Evolutionary conservation across 2,797 vertebrate species (phyloP).

Genomic region (Peromyscus eremicus): DNA sequence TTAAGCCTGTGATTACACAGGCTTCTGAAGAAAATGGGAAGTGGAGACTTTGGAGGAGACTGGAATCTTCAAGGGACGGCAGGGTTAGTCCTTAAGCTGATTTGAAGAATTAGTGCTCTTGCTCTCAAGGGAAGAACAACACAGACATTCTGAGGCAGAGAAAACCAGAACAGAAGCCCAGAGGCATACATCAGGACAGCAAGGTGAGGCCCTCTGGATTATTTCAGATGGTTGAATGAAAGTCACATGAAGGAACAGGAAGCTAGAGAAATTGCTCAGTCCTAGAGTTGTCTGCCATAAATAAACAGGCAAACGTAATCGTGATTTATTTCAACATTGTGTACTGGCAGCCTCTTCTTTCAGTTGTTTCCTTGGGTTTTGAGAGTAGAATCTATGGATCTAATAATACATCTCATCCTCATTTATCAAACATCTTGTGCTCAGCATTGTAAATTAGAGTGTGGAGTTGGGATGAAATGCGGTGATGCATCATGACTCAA

Average conservation of each 20-base stretch:
- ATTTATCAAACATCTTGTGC: not conserved
- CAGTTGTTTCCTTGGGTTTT: conserved; percentile 45
- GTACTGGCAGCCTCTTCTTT: not conserved
- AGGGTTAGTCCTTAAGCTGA: not conserved
- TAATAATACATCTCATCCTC: conserved; percentile 39
- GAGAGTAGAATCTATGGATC: conserved; percentile 1
- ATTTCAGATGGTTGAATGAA: not conserved
- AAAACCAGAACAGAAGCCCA: too few species aligned
- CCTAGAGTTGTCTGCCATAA: not conserved
- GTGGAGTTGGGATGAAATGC: not conserved
- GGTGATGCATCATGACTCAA: not conserved
- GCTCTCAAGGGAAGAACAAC: not conserved
- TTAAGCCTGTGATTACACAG: not conserved
- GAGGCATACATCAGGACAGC: not conserved
- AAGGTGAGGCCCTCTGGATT: not conserved
- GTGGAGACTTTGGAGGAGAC: not conserved
- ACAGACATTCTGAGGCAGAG: not conserved
- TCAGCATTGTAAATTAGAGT: conserved; percentile 32
- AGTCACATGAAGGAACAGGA: not conserved
- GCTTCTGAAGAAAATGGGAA: not conserved
- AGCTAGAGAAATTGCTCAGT: not conserved
- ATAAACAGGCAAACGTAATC: not conserved
- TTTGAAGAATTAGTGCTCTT: not conserved
- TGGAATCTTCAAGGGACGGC: not conserved
- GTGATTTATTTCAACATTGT: conserved; percentile 1